A percentile compares a stretch with the other conserved stretches of the same genome.
Evolutionary conservation across 2,797 vertebrate genomes (phyloP).

Genomic region (Tangara arthus): DNA sequence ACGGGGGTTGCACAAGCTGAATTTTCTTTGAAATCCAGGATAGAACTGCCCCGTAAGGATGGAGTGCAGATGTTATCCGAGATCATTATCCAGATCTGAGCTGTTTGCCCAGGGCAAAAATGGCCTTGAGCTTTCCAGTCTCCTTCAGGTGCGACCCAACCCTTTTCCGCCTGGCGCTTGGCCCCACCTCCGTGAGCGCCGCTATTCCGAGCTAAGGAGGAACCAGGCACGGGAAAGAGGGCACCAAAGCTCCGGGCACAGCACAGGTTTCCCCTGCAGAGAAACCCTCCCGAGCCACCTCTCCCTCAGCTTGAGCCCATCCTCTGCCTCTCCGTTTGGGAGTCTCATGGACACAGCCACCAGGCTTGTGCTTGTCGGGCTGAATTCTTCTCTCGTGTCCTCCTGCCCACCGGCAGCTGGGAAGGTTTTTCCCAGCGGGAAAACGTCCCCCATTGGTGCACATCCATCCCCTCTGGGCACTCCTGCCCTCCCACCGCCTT

Average conservation of each 20-base stretch:
- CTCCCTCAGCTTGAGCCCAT: background rate
- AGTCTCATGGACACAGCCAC: background rate
- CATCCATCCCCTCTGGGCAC: rapidly evolving
- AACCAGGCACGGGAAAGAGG: background rate
- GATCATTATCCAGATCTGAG: background rate
- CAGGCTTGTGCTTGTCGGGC: rapidly evolving
- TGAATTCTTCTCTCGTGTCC: background rate
- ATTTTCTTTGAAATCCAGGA: background rate
- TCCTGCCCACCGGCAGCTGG: background rate
- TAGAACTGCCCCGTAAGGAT: background rate
- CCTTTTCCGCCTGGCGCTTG: background rate
- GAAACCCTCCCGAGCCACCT: background rate
- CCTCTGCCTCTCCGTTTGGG: background rate
- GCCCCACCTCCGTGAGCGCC: background rate
- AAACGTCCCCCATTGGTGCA: background rate
- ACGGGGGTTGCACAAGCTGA: background rate
- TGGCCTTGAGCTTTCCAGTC: background rate
- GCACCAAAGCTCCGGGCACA: rapidly evolving
- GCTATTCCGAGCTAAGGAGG: background rate
- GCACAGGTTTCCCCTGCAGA: background rate
- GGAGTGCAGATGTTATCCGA: background rate
- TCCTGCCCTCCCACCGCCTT: background rate
- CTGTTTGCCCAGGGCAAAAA: background rate
- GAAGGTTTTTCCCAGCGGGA: background rate
- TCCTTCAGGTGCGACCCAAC: background rate